A percentile compares a stretch with the other conserved stretches of the same genome.
Evolutionary conservation across 1,140 invertebrate species (phyloP).

Genomic region (Octopus sinensis): DNA sequence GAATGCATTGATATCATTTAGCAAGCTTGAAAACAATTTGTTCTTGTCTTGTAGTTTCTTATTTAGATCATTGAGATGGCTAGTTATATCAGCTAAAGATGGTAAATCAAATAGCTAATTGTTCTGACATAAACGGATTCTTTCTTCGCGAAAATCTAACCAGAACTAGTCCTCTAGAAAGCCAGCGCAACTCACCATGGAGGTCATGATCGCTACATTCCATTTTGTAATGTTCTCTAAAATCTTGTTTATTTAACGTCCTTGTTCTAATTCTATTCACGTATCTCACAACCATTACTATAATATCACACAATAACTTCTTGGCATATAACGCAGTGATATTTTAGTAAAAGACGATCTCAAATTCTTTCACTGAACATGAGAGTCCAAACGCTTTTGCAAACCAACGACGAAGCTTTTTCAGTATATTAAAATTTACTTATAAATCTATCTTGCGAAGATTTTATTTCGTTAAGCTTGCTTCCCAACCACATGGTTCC

Average conservation of each 20-base stretch:
- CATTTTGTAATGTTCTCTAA: not conserved
- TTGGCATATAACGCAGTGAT: too few species aligned
- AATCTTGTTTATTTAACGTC: not conserved
- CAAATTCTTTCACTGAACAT: too few species aligned
- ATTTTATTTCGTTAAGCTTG: too few species aligned
- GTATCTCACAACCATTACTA: too few species aligned
- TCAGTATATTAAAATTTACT: too few species aligned
- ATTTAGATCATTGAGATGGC: not conserved
- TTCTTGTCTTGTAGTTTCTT: not conserved
- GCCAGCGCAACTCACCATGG: not conserved
- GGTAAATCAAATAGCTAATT: not conserved
- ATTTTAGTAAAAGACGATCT: too few species aligned
- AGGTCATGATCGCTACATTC: not conserved
- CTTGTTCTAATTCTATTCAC: too few species aligned
- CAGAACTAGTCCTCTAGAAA: not conserved
- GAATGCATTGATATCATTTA: constrained; percentile 13
- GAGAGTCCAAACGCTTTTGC: too few species aligned
- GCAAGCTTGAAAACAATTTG: not conserved
- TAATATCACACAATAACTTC: too few species aligned
- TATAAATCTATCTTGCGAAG: too few species aligned
- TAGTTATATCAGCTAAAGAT: not conserved
- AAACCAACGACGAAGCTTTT: too few species aligned
- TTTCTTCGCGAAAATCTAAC: not conserved
- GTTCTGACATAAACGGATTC: not conserved
- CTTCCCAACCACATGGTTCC: too few species aligned